phyloP scores from a whole-genome alignment of 2,888 invertebrate genomes.

The Folsomia manolachei region DNA sequence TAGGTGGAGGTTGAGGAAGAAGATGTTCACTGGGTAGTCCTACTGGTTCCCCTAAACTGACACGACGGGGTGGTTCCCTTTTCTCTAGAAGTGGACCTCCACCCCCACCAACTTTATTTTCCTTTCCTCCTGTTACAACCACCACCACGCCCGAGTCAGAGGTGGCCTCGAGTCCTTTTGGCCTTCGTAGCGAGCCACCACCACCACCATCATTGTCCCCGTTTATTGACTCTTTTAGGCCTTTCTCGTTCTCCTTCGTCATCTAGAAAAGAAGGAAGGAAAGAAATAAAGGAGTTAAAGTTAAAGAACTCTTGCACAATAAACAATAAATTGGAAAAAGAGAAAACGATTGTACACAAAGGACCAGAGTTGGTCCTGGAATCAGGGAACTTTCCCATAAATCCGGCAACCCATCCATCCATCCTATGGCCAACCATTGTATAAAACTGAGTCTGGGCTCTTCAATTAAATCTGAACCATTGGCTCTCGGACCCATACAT shows the following conservation, averaged over 20 bases:
- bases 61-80: not conserved
- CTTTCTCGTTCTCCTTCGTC: conserved; percentile 51
- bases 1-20: conserved; percentile 24
- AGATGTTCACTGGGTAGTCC: conserved; percentile 37
- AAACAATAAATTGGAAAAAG: too few relatives aligned
- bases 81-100: not conserved
- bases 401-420: too few relatives aligned
- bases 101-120: conserved; percentile 5
- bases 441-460: too few relatives aligned
- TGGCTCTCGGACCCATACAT: too few relatives aligned
- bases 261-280: conserved; percentile 36
- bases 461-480: too few relatives aligned
- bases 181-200: conserved; percentile 33
- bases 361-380: too few relatives aligned
- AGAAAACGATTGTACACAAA: too few relatives aligned
- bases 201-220: conserved; percentile 28
- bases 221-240: conserved; percentile 40
- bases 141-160: conserved; percentile 22
- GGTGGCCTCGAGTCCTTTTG: conserved; percentile 36
- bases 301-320: too few relatives aligned
- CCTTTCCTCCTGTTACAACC: conserved; percentile 22
- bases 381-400: too few relatives aligned
- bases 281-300: too few relatives aligned
- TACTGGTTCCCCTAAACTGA: conserved; percentile 7
- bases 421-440: too few relatives aligned